Evolutionary conservation across 2,797 vertebrate genomes (phyloP), one percentile per base, ranked within the genome.

Genomic region (Pseudopleuronectes americanus): DNA sequence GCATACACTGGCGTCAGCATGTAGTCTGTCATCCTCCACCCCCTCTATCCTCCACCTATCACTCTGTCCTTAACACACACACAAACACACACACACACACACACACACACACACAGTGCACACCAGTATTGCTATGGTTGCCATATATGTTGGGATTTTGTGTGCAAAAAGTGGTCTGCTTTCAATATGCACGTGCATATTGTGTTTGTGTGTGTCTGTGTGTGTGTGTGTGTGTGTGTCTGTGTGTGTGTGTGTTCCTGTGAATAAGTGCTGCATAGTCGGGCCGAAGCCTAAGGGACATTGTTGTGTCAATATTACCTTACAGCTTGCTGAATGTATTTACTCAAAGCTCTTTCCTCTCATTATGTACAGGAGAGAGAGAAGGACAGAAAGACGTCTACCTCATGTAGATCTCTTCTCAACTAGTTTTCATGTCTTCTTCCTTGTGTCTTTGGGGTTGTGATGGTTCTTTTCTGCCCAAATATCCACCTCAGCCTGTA

Each of bases 1-100:
- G 81, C 76, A 80, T 79, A 79, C 78, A 84, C 82, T 71, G 72
- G 83, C 77, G 80, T 91, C 88, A 90, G 85, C 90, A 91, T 83
- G 80, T 87, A 89, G 84, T 89, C 84, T 79, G 83, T 89, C 90
- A 88, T 84, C 82, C 73, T 60, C 75, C 68, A 41, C 84, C 75
- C 79, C 74, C 74, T 79, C 79, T 73, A 75, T 73, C 72, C 75
- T 85, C 79, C 66, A 72, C 66, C 81, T 74, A 79, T 79, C 80
- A 68, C 78, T 82, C 84, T 80, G 70, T 75, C 24, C 68, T 74
- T 74, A 84, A 71, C 57, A 61, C 72, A 74, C 38, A 64, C 45
- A 43, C 33, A 41, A 12, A 41, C 38, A 41, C 38, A 41, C 38
- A 41, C 38, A 14, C 38, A 43, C 41, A 43, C 12, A 16, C 14